These are phyloP conservation scores for Philereme vetulata DNA, from an alignment of 2,888 invertebrate species.

Conservation along the genomic window DNA sequence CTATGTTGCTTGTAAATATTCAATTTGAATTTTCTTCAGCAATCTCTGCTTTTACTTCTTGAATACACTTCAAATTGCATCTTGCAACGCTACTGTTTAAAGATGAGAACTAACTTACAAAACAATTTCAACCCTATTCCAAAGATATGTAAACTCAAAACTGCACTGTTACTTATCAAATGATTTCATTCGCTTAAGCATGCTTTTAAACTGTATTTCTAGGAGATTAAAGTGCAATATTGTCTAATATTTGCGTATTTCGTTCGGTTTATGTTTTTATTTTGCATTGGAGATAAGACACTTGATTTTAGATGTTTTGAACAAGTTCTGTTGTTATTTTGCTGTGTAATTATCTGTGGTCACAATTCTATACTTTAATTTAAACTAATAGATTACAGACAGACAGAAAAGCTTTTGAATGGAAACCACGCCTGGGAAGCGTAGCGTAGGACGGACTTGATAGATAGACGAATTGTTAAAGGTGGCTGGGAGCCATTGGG, in stretches of 20 bases:
- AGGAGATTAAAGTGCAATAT: slow-evolving; percentile 3
- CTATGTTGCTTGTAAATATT: too few species aligned
- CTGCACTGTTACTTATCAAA: not conserved
- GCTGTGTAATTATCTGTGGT: slow-evolving; percentile 1
- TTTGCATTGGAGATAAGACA: slow-evolving; percentile 17
- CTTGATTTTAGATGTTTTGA: slow-evolving; percentile 21
- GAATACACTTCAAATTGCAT: slow-evolving; percentile 39
- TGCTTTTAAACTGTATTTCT: not conserved
- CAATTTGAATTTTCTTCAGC: slow-evolving; percentile 20
- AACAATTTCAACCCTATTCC: slow-evolving; percentile 3
- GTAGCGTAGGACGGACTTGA: too few species aligned
- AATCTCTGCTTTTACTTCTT: slow-evolving; percentile 31
- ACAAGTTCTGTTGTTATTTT: slow-evolving; percentile 8
- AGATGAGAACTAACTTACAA: slow-evolving; percentile 18
- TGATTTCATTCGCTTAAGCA: not conserved
- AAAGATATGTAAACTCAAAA: not conserved
- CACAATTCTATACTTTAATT: too few species aligned
- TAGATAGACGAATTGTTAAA: too few species aligned
- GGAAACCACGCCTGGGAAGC: too few species aligned
- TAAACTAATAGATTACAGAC: too few species aligned
- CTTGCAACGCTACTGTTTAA: slow-evolving; percentile 33
- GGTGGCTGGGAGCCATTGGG: too few species aligned
- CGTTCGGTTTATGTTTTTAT: slow-evolving; percentile 2
- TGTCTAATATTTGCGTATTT: not conserved
- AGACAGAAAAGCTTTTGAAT: too few species aligned